Evolutionary conservation across 2,113 vertebrate genomes (phyloP), one percentile per base, ranked within the genome.

Genomic region (Alectura lathami): DNA sequence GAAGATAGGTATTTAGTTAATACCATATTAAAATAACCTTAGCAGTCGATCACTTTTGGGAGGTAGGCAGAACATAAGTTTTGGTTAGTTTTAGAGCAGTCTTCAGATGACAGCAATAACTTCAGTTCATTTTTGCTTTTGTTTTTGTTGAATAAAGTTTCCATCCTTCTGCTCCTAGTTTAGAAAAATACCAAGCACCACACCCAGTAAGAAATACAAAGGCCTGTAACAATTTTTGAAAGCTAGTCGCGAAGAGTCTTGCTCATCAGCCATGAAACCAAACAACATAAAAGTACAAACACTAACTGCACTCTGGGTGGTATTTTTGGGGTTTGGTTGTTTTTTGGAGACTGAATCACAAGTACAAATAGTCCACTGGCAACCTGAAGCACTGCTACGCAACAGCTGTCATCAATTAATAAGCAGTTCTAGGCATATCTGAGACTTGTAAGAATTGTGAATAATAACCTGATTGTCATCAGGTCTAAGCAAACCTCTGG

Each of bases 401-500:
- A 90, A 70, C 72, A 95, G 64, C 82, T 95, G 83, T 34, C 76
- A 88, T 57, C 51, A 75, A 34, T 81, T 93, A 91, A 93, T 60
- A n/a, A 78, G 77, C 88, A 96, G 43, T 91, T 97, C 93, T 83
- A 93, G 79, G 56, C 88, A 34, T 81, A 89, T 68, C 87, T 88
- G 72, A 91, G 56, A 86, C 67, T 81, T 7, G 0, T 11, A 77
- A 86, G 68, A 94, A 81, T 43, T 26, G 43, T 32, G 56, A 88
- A 83, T 81, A 94, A 95, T 86, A 59, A 75, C 53, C 76, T 93
- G 68, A 86, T 92, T 89, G 30, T 91, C 53, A 86, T 51, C 64
- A 74, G 26, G 47, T 43, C 72, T 68, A 86, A 88, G 60, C 56
- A 93, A 95, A 83, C 53, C 48, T 68, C 64, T 77, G 67, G 38